Conservation (phyloP, 2,113 vertebrate species). For the Pangasianodon gigas region DNA sequence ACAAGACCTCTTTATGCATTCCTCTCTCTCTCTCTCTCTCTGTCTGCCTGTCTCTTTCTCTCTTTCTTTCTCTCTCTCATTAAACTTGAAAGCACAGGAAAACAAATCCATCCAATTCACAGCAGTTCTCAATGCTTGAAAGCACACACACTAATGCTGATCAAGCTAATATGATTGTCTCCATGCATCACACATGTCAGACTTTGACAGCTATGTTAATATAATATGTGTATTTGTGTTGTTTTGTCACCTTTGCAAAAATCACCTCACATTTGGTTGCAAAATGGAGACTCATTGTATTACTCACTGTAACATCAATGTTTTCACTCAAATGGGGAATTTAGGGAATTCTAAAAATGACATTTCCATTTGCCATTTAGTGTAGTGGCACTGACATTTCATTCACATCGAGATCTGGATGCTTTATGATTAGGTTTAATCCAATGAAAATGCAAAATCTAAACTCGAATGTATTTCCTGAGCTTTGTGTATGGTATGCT, state of each 20-base stretch:
- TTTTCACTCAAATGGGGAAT: too few species aligned
- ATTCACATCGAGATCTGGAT: neutral
- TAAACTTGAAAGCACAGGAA: slow-evolving; percentile 46
- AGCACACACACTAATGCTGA: slow-evolving; percentile 27
- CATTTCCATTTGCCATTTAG: neutral
- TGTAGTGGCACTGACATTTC: neutral
- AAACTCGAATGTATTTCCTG: neutral
- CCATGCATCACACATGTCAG: slow-evolving; percentile 38
- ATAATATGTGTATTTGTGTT: slow-evolving; percentile 10
- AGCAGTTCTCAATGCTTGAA: slow-evolving; percentile 28
- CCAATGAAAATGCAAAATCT: neutral
- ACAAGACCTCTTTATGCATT: slow-evolving; percentile 30
- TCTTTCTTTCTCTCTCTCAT: slow-evolving; percentile 17
- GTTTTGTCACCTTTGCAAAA: slow-evolving; percentile 29
- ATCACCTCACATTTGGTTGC: neutral
- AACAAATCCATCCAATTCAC: slow-evolving; percentile 37
- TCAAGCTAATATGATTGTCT: slow-evolving; percentile 36
- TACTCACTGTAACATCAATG: neutral
- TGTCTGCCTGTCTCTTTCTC: slow-evolving; percentile 11
- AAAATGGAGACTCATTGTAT: neutral
- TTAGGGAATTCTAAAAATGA: too few species aligned
- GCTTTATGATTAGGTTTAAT: neutral
- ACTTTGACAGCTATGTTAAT: slow-evolving; percentile 34
- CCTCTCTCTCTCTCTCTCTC: neutral
- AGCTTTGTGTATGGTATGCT: neutral